phyloP scores from a whole-genome alignment of 2,113 vertebrate species.

The Halcyon senegalensis region DNA sequence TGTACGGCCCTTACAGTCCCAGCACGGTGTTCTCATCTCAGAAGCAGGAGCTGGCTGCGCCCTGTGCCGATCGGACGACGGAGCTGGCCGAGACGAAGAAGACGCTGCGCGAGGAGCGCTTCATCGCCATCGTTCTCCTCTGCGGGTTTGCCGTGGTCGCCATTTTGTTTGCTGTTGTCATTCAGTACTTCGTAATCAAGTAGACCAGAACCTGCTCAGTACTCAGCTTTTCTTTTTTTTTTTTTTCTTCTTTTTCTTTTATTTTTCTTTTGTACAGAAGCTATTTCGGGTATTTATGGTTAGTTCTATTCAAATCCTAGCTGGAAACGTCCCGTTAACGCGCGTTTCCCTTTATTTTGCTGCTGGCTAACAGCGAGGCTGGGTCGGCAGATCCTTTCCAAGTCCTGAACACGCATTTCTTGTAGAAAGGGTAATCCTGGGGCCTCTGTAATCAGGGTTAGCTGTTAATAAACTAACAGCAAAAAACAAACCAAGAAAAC shows the following conservation, averaged over 20 bases:
- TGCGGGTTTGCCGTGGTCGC: constrained; percentile 76
- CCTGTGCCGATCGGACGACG: neutral
- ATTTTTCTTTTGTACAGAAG: neutral
- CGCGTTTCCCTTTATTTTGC: constrained; percentile 42
- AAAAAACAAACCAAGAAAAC: neutral
- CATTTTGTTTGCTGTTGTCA: constrained; percentile 77
- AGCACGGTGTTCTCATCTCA: constrained; percentile 70
- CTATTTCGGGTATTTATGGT: constrained; percentile 65
- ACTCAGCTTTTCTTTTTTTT: neutral
- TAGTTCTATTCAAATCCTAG: constrained; percentile 54
- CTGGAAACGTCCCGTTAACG: constrained; percentile 20
- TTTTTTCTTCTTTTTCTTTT: no score
- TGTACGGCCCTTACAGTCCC: constrained; percentile 79
- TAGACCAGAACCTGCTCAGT: constrained; percentile 31
- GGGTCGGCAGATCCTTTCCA: constrained; percentile 45
- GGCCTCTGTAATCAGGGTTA: neutral
- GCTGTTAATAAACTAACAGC: neutral
- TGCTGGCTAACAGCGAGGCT: constrained; percentile 58
- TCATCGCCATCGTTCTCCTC: constrained; percentile 72
- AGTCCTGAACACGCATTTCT: constrained; percentile 13
- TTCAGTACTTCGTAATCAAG: constrained; percentile 82
- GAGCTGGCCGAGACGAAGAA: constrained; percentile 39
- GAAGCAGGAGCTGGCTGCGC: constrained; percentile 32
- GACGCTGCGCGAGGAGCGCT: constrained; percentile 72
- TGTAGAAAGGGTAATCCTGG: constrained; percentile 13